Evolutionary conservation across 2,113 vertebrate genomes (phyloP).

Genomic region (Mellivora capensis): DNA sequence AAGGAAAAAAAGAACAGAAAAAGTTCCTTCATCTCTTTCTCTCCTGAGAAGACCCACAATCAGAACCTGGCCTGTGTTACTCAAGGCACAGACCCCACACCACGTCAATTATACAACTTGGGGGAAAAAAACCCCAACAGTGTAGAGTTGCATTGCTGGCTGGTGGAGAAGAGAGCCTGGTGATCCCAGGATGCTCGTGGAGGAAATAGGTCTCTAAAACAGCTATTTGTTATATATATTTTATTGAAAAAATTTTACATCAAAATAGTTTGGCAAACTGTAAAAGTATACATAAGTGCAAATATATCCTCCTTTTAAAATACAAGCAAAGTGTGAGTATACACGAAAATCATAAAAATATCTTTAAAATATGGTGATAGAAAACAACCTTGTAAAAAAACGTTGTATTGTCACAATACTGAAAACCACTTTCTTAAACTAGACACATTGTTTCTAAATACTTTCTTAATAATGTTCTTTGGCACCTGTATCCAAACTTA

Average conservation of each 20-base stretch:
- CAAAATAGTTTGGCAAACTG: slow-evolving; percentile 87
- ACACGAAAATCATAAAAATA: slow-evolving; percentile 83
- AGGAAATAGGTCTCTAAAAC: slow-evolving; percentile 6
- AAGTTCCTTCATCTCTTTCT: neutral
- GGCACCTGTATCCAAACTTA: slow-evolving; percentile 72
- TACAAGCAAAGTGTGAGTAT: slow-evolving; percentile 89
- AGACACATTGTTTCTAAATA: slow-evolving; percentile 73
- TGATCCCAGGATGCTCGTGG: too few relatives aligned
- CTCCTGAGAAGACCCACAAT: neutral
- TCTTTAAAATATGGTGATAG: slow-evolving; percentile 83
- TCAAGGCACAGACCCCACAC: slow-evolving; percentile 27
- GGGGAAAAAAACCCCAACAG: neutral
- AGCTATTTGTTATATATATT: slow-evolving; percentile 88
- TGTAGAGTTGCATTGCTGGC: neutral
- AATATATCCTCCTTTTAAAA: slow-evolving; percentile 90
- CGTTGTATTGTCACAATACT: slow-evolving; percentile 77
- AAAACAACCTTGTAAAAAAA: slow-evolving; percentile 80
- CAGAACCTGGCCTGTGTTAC: neutral
- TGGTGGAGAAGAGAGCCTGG: neutral
- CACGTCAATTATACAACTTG: neutral
- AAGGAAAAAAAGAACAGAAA: neutral
- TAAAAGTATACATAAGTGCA: slow-evolving; percentile 96
- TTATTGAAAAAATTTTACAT: slow-evolving; percentile 94
- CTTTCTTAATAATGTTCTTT: slow-evolving; percentile 68
- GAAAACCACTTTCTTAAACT: slow-evolving; percentile 70